Percentiles rank a stretch among this genome's conserved stretches.
phyloP scores from a whole-genome alignment of 2,888 invertebrate genomes.

The Blomia tropicalis region DNA sequence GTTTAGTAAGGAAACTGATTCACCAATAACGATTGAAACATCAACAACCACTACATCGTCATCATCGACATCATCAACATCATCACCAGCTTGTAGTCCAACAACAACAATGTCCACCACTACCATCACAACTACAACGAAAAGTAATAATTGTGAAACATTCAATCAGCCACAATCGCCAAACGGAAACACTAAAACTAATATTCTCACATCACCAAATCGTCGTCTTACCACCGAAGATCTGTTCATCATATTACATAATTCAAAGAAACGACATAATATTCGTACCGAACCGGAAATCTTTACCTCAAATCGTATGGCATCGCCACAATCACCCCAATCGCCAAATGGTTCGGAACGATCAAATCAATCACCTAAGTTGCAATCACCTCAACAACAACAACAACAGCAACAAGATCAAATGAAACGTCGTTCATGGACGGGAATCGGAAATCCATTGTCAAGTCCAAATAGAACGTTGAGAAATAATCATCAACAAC shows the following conservation, averaged over 20 bases:
- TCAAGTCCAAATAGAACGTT: background rate
- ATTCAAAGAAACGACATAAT: conserved; percentile 31
- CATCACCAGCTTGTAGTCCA: background rate
- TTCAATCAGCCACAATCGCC: background rate
- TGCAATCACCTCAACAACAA: background rate
- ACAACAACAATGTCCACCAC: background rate
- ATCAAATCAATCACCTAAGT: background rate
- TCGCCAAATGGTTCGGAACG: background rate
- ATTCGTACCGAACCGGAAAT: conserved; percentile 30
- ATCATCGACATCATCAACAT: background rate
- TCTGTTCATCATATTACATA: conserved; percentile 31
- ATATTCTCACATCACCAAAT: background rate
- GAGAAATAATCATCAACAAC: too few relatives aligned
- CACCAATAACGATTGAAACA: background rate
- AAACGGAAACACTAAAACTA: conserved; percentile 24
- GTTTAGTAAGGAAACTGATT: conserved; percentile 4
- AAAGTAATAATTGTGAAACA: background rate
- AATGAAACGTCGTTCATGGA: conserved; percentile 14
- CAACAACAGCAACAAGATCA: background rate
- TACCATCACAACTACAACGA: background rate
- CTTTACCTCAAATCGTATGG: conserved; percentile 13
- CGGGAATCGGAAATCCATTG: background rate
- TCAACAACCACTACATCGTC: conserved; percentile 1
- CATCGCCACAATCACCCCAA: background rate
- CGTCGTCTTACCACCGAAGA: conserved; percentile 30